Conservation (phyloP, 2,113 vertebrate genomes). For the Menura novaehollandiae region DNA sequence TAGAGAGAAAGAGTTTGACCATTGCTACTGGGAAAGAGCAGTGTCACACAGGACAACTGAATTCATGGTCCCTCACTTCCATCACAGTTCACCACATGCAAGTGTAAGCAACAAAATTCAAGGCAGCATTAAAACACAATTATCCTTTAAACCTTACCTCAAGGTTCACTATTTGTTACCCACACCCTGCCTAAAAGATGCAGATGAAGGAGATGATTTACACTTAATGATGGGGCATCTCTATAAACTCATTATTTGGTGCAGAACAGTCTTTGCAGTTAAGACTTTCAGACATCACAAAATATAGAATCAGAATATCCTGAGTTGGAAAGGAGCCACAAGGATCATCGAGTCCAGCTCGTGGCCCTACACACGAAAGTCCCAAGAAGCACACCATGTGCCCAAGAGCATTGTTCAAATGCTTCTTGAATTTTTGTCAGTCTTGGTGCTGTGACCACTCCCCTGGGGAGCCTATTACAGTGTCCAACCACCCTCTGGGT, state of each 20-base stretch:
- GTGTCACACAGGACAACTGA: background rate
- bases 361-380: background rate
- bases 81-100: background rate
- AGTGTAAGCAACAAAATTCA: background rate
- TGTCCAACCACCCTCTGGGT: background rate
- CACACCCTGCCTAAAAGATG: background rate
- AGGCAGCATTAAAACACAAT: background rate
- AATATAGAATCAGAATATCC: background rate
- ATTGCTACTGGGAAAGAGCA: background rate
- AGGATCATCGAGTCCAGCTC: background rate
- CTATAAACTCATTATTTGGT: background rate
- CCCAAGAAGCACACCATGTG: no score
- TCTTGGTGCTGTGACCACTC: background rate
- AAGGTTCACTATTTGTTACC: background rate
- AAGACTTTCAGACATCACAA: background rate
- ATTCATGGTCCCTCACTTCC: background rate
- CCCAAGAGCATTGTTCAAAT: background rate
- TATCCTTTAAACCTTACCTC: background rate
- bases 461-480: background rate
- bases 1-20: background rate
- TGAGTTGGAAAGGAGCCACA: background rate
- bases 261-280: background rate
- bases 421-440: background rate
- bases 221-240: background rate
- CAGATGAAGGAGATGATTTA: background rate